Conservation (phyloP, 23 tunicate genomes). For the Diplosoma virens region DNA sequence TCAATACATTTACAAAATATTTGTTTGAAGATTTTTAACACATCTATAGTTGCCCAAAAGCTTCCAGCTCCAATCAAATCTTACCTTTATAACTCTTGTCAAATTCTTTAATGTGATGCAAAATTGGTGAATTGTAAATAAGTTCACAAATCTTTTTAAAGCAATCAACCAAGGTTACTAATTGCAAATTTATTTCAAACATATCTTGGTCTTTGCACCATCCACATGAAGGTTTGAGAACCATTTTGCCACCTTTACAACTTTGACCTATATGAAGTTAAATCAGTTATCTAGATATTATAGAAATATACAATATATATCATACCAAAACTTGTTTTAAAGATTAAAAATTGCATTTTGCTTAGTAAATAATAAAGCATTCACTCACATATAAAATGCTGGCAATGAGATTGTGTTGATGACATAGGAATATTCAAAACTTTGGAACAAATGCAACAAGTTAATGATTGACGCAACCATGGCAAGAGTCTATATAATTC, state of each 20-base stretch:
- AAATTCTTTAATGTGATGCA: constrained; percentile 38
- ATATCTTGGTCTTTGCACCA: constrained; percentile 81
- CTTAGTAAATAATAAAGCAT: no score
- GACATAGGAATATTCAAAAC: constrained; percentile 81
- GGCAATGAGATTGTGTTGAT: constrained; percentile 82
- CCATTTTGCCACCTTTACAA: constrained; percentile 78
- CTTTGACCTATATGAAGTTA: constrained; percentile 54
- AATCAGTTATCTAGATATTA: no score
- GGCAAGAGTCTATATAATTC: constrained; percentile 77
- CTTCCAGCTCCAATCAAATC: neutral
- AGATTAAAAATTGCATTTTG: no score
- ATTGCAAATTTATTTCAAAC: constrained; percentile 58
- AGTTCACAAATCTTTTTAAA: constrained; percentile 76
- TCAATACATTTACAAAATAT: no score
- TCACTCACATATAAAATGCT: constrained; percentile 83
- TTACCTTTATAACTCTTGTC: constrained; percentile 41
- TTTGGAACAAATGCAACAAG: constrained; percentile 76
- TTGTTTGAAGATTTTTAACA: neutral
- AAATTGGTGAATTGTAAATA: constrained; percentile 54
- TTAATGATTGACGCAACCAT: constrained; percentile 83
- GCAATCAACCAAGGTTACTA: constrained; percentile 57
- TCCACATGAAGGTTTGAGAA: constrained; percentile 73
- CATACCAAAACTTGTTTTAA: no score
- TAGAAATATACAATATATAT: no score
- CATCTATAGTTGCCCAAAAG: neutral